phyloP scores from a whole-genome alignment of 2,888 invertebrate genomes.

The Diarsia mendica region DNA sequence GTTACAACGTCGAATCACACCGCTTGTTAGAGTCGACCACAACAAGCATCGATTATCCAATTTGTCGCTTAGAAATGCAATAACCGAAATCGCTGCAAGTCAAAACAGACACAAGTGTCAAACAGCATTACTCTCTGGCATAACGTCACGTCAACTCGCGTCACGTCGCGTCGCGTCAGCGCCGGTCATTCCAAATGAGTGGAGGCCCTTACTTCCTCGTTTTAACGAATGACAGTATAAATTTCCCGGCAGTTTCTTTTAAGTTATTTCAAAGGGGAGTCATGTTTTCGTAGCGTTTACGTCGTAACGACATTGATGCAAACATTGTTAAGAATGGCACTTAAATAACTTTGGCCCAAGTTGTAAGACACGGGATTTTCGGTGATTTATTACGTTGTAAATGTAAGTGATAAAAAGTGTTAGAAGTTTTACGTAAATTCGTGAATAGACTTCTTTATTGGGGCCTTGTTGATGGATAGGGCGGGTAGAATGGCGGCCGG shows the following conservation, averaged over 20 bases:
- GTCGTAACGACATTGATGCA: constrained; percentile 76
- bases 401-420: constrained; percentile 58
- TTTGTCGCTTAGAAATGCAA: background rate
- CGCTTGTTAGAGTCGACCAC: background rate
- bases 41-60: background rate
- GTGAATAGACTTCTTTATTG: constrained; percentile 57
- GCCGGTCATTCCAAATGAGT: constrained; percentile 49
- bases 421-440: constrained; percentile 57
- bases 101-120: constrained; percentile 35
- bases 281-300: constrained; percentile 77
- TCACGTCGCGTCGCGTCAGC: constrained; percentile 30
- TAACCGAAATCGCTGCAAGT: constrained; percentile 22
- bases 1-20: no score
- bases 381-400: constrained; percentile 60
- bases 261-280: constrained; percentile 76
- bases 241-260: constrained; percentile 69
- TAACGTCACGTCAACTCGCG: constrained; percentile 14
- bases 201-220: constrained; percentile 60
- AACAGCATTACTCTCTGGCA: constrained; percentile 18
- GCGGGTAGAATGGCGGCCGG: constrained; percentile 15
- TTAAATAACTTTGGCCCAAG: constrained; percentile 68
- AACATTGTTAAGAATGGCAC: constrained; percentile 81
- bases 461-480: constrained; percentile 53
- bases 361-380: constrained; percentile 50
- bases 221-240: constrained; percentile 71